These are phyloP conservation scores for Agelastica alni DNA, from an alignment of 2,888 invertebrate genomes.

Conservation along the genomic window DNA sequence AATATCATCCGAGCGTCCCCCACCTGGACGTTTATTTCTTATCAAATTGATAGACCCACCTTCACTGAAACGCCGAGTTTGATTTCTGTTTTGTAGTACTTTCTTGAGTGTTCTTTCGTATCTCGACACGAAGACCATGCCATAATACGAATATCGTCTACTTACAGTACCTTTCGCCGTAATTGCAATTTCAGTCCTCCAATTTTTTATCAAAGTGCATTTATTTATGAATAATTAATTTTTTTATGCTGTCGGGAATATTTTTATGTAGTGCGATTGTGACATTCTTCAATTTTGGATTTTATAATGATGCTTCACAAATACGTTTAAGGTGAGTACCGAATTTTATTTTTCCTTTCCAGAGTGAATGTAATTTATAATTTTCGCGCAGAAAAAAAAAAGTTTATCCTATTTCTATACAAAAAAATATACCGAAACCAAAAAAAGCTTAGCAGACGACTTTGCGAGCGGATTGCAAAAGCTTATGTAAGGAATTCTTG, in stretches of 20 bases:
- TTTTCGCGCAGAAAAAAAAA: too few relatives aligned
- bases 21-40: slow-evolving; percentile 17
- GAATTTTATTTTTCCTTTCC: too few relatives aligned
- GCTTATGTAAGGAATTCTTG: slow-evolving; percentile 1
- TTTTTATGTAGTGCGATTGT: not conserved
- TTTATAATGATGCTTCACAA: not conserved
- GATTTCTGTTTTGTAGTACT: slow-evolving; percentile 26
- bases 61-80: too few relatives aligned
- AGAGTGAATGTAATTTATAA: too few relatives aligned
- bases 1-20: slow-evolving; percentile 23
- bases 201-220: not conserved
- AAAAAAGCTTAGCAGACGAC: too few relatives aligned
- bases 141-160: not conserved
- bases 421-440: too few relatives aligned
- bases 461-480: not conserved
- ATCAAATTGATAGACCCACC: slow-evolving; percentile 21
- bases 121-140: slow-evolving; percentile 9
- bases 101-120: slow-evolving; percentile 28
- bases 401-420: too few relatives aligned
- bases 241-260: not conserved
- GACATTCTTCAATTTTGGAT: not conserved
- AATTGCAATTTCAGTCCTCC: too few relatives aligned
- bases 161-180: not conserved
- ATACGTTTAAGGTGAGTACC: slow-evolving; percentile 1
- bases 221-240: not conserved